Conservation (phyloP, 1,140 invertebrate species). For the Euschistus heros region DNA sequence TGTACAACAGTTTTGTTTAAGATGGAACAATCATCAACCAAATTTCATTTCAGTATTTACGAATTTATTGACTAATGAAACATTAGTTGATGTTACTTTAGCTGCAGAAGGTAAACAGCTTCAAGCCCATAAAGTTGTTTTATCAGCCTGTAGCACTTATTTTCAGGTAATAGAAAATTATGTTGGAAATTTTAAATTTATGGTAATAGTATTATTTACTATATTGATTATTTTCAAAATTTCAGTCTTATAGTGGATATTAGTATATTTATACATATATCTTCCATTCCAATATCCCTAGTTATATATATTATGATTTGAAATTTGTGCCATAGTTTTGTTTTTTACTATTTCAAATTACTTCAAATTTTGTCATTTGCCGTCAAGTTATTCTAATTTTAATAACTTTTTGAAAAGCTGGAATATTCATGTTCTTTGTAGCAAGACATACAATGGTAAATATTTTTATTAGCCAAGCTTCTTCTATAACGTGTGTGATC, state of each 20-base stretch:
- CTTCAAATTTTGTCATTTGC: no score
- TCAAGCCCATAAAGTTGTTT: slow-evolving; percentile 73
- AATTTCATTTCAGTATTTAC: slow-evolving; percentile 81
- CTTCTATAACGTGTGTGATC: background rate
- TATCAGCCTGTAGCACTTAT: slow-evolving; percentile 77
- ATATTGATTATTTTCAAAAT: background rate
- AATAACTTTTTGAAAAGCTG: no score
- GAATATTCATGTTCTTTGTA: background rate
- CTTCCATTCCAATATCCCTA: no score
- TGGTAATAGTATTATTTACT: background rate
- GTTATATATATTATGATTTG: no score
- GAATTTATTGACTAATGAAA: slow-evolving; percentile 61
- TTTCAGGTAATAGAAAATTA: slow-evolving; percentile 52
- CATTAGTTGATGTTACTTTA: slow-evolving; percentile 77
- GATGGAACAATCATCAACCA: slow-evolving; percentile 82
- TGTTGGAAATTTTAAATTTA: background rate
- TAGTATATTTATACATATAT: no score
- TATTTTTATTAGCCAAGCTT: background rate
- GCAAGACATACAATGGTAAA: background rate
- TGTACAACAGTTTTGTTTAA: slow-evolving; percentile 73
- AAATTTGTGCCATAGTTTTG: no score
- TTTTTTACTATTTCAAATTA: no score
- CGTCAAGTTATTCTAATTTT: no score
- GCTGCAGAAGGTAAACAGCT: slow-evolving; percentile 73
- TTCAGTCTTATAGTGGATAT: no score